These are phyloP conservation scores for Lophotis ruficrista DNA, from an alignment of 2,113 vertebrate genomes.

Conservation along the genomic window DNA sequence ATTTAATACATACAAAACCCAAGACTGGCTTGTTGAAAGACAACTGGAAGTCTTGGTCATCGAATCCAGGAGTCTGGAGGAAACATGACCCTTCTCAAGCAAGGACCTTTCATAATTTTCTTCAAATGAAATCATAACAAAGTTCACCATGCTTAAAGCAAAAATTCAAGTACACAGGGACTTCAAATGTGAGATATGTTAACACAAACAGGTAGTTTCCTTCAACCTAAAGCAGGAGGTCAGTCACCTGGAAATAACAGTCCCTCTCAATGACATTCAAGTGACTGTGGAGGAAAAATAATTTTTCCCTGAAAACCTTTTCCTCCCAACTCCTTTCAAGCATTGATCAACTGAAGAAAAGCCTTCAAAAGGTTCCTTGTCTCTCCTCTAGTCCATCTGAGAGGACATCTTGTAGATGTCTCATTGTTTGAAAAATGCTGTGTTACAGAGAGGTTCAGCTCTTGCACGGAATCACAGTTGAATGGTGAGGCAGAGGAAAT, in stretches of 20 bases:
- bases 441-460: background rate
- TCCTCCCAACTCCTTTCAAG: background rate
- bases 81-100: background rate
- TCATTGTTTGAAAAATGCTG: background rate
- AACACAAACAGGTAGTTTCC: background rate
- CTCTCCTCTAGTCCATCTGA: background rate
- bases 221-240: background rate
- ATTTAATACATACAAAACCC: background rate
- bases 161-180: background rate
- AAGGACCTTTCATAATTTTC: constrained; percentile 10
- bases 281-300: background rate
- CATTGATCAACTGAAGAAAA: background rate
- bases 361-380: background rate
- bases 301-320: background rate
- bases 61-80: background rate
- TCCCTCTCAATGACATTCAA: background rate
- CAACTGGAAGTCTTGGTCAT: background rate
- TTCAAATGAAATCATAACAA: constrained; percentile 18
- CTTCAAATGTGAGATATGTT: constrained; percentile 8
- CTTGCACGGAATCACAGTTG: background rate
- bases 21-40: background rate
- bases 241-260: constrained; percentile 20
- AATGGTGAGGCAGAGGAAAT: background rate
- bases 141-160: background rate
- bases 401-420: background rate